Conservation (phyloP, 2,888 invertebrate genomes). For the Zhengitettix transpicula region DNA sequence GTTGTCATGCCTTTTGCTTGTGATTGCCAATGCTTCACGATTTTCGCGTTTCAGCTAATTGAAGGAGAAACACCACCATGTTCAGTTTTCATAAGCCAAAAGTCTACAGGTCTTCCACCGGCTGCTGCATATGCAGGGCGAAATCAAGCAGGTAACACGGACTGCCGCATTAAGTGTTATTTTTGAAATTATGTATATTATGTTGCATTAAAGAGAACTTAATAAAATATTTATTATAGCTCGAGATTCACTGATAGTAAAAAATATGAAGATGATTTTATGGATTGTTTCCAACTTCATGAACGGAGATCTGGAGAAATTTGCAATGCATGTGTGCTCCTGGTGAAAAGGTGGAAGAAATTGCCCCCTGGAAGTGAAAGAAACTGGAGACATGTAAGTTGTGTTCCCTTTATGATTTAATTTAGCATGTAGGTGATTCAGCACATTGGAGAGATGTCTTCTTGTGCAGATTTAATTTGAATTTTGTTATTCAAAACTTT, state of each 20-base stretch:
- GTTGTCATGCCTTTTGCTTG: too few relatives aligned
- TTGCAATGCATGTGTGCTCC: conserved; percentile 70
- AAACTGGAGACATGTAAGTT: conserved; percentile 62
- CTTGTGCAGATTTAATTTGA: neutral
- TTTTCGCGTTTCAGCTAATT: neutral
- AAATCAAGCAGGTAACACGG: conserved; percentile 55
- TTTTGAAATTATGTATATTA: too few relatives aligned
- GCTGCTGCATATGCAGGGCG: conserved; percentile 75
- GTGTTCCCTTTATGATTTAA: neutral
- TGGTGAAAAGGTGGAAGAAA: conserved; percentile 69
- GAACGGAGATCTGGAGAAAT: conserved; percentile 65
- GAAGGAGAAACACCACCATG: conserved; percentile 31
- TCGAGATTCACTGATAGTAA: conserved; percentile 72
- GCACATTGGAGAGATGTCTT: neutral
- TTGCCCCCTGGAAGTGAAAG: conserved; percentile 51
- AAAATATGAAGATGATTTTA: conserved; percentile 66
- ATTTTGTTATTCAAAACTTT: neutral
- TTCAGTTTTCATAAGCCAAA: conserved; percentile 77
- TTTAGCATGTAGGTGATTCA: neutral
- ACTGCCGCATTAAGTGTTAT: too few relatives aligned
- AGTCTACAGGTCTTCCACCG: conserved; percentile 64
- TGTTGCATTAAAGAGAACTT: too few relatives aligned
- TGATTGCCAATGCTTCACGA: too few relatives aligned
- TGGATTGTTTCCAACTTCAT: conserved; percentile 57
- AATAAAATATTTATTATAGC: conserved; percentile 24